Evolutionary conservation across 2,113 vertebrate species (phyloP).

Genomic region (Odontesthes bonariensis): DNA sequence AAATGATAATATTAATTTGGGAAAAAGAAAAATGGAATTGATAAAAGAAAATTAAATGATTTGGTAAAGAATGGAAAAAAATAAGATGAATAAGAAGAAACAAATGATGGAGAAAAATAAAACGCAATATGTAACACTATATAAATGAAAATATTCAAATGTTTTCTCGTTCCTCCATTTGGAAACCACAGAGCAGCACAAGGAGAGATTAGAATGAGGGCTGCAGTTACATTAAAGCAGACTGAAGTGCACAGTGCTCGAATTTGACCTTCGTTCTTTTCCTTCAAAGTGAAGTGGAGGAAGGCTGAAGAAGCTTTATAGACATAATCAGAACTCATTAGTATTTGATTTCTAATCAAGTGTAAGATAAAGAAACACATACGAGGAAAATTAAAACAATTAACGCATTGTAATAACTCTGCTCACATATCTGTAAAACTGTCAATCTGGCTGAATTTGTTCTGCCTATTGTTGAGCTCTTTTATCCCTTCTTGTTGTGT

Average conservation of each 20-base stretch:
- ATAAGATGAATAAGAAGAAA: no score
- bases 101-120: no score
- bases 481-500: constrained; percentile 11
- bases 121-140: no score
- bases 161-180: constrained; percentile 8
- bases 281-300: constrained; percentile 54
- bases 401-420: constrained; percentile 13
- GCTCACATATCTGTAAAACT: not conserved
- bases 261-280: constrained; percentile 56
- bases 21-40: no score
- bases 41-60: no score
- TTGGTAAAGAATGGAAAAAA: no score
- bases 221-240: constrained; percentile 66
- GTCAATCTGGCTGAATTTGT: constrained; percentile 9
- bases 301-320: constrained; percentile 16
- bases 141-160: no score
- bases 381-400: constrained; percentile 23
- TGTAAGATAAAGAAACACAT: constrained; percentile 32
- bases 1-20: no score
- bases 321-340: constrained; percentile 56
- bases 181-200: no score
- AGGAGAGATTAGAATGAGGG: not conserved
- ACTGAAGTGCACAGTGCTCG: constrained; percentile 24
- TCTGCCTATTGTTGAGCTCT: constrained; percentile 19
- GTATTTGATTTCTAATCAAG: constrained; percentile 51